Base-by-base conservation (phyloP, 2,888 invertebrate genomes). In the Coremacera marginata region DNA sequence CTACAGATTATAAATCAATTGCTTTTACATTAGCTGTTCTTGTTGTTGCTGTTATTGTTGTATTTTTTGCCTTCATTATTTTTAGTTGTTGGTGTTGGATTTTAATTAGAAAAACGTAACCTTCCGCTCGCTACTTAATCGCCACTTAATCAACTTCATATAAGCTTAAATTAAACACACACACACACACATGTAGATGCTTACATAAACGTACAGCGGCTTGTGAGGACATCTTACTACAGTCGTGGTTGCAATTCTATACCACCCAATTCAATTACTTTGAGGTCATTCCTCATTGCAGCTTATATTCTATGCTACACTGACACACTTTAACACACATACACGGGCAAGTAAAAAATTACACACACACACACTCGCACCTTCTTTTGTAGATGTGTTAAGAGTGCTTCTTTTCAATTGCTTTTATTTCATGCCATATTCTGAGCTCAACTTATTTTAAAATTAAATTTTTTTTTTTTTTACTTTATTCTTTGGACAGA, bases 21-120 rank as follows among this genome's bases (percentile, higher is more conserved):
- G 22, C 4, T 44, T 44, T 44, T 44, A 44, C 14, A 44, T 44
- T 25, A 7, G 57, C 57, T 14, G 19, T 14, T 25, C 25, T 60
- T 60, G 57, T 60, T 22, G 57, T 60, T 60, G 57, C 25, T 60
- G 25, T 25, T 55, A 19, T n/a, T 55, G 22, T 55, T 55, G 55
- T 5, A 22, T 3, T 19, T 22, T 55, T 55, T 7, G 7, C 25
- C 19, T 25, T 60, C 14, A n/a, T 60, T 60, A 60, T 22, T 60
- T 60, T 60, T 25, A 22, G 16, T 60, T 60, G 57, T 22, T 27
- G 22, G 9, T 27, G 57, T 60, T 22, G 57, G 4, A 27, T 51
- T 68, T 68, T 63, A 63, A 63, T 63, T 63, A 63, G 27, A 63
- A 63, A 63, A 63, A 63, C 37, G 22, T 34, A 34, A 63, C 34